phyloP scores from a whole-genome alignment of 2,888 invertebrate genomes.

The Baccha elongata region DNA sequence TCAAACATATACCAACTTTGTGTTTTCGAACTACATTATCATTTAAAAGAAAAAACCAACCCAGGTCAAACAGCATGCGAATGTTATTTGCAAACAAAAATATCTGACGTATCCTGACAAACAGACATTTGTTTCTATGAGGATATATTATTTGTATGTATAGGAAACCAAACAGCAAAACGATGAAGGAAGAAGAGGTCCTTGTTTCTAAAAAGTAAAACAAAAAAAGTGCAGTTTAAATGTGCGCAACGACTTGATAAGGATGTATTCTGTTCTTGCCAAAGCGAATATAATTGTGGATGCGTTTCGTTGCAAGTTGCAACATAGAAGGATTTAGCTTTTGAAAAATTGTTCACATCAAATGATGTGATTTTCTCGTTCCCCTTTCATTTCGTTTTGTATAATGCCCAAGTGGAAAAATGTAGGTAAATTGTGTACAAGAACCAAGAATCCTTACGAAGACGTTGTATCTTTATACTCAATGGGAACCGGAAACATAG shows the following conservation, averaged over 20 bases:
- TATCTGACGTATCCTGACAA: conserved; percentile 10
- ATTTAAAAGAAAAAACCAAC: conserved; percentile 3
- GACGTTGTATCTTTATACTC: conserved; percentile 16
- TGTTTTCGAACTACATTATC: too few species aligned
- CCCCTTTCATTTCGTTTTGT: not conserved
- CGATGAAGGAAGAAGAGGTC: conserved; percentile 40
- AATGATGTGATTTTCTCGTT: conserved; percentile 31
- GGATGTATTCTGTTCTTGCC: conserved; percentile 44
- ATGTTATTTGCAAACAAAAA: conserved; percentile 38
- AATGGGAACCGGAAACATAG: not conserved
- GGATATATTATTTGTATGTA: too few species aligned
- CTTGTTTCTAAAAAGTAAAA: conserved; percentile 12
- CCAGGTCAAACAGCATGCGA: conserved; percentile 52
- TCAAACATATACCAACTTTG: too few species aligned
- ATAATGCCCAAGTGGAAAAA: not conserved
- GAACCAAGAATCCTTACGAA: conserved; percentile 9
- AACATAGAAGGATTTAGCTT: conserved; percentile 21
- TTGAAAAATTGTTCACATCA: conserved; percentile 48
- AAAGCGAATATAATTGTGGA: conserved; percentile 48
- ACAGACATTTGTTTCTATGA: conserved; percentile 13
- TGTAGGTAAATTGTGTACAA: conserved; percentile 3
- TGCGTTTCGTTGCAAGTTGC: conserved; percentile 30
- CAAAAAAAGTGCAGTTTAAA: conserved; percentile 48
- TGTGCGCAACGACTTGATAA: conserved; percentile 49
- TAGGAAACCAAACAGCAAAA: conserved; percentile 16